phyloP scores from a whole-genome alignment of 2,888 invertebrate species.

The Gastracanthus pulcherrimus region DNA sequence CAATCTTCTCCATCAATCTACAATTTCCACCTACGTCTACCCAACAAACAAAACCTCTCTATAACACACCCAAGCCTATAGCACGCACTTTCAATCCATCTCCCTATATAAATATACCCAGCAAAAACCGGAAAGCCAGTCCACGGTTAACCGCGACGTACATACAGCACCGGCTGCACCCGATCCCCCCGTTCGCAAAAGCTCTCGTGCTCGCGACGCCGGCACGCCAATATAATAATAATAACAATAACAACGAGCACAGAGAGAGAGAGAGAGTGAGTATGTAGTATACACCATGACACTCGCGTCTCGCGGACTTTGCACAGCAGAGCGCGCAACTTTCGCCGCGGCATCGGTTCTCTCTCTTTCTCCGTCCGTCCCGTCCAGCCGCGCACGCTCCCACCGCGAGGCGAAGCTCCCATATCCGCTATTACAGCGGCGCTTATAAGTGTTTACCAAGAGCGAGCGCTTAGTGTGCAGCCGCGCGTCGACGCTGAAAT shows the following conservation, averaged over 20 bases:
- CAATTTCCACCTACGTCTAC: too few species aligned
- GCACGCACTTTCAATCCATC: too few species aligned
- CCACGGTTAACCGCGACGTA: neutral
- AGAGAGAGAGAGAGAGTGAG: too few species aligned
- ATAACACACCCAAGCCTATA: too few species aligned
- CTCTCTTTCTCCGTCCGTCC: neutral
- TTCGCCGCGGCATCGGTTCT: neutral
- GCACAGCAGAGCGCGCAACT: neutral
- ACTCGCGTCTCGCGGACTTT: neutral
- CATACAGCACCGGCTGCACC: neutral
- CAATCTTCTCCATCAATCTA: too few species aligned
- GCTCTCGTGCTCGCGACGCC: neutral
- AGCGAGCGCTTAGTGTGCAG: slow-evolving; percentile 21
- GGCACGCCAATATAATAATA: neutral
- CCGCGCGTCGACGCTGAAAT: neutral
- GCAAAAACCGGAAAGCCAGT: neutral
- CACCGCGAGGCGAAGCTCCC: neutral
- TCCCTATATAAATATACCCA: neutral
- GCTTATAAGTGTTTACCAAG: slow-evolving; percentile 29
- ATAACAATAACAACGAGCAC: neutral
- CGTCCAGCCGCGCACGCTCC: neutral
- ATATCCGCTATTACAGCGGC: neutral
- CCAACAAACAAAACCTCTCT: too few species aligned
- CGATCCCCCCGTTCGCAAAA: neutral
- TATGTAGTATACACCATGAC: neutral